Percentiles rank a stretch among this genome's conserved stretches.
Conservation (phyloP, 2,113 vertebrate species). For the Meleagris gallopavo region DNA sequence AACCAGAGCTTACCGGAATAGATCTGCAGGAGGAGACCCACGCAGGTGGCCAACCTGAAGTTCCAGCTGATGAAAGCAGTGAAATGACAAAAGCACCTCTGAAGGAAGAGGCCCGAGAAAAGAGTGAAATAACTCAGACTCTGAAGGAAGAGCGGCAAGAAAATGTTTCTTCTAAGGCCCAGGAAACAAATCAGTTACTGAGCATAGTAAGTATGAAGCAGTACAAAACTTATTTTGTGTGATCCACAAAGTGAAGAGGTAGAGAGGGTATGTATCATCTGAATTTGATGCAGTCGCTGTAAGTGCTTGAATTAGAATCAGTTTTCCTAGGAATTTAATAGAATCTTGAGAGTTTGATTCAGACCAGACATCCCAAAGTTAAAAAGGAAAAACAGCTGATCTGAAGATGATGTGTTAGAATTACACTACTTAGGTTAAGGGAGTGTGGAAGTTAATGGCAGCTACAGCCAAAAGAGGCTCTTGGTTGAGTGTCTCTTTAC, state of each 20-base stretch:
- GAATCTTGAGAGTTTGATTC: not conserved
- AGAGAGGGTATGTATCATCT: not conserved
- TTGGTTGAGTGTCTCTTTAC: not conserved
- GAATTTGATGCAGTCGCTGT: not conserved
- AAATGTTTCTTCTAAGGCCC: not conserved
- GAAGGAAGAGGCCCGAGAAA: not conserved
- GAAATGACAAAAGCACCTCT: not conserved
- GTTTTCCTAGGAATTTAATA: not conserved
- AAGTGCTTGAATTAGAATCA: not conserved
- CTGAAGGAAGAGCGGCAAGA: not conserved
- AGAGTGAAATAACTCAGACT: not conserved
- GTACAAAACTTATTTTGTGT: not conserved
- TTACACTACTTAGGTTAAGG: fast-evolving
- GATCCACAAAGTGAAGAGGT: not conserved
- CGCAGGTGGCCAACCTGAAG: not conserved
- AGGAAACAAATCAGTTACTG: not conserved
- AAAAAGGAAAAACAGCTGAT: not conserved
- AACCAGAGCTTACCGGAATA: not conserved
- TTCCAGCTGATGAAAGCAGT: not conserved
- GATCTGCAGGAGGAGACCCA: not conserved
- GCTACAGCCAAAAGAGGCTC: not conserved
- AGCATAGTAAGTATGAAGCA: conserved; percentile 58
- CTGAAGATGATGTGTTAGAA: fast-evolving
- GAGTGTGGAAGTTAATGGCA: not conserved
- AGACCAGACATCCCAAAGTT: not conserved